Percentiles rank a stretch among this genome's conserved stretches.
Conservation (phyloP, 2,113 vertebrate species). For the Trogon melanurus region DNA sequence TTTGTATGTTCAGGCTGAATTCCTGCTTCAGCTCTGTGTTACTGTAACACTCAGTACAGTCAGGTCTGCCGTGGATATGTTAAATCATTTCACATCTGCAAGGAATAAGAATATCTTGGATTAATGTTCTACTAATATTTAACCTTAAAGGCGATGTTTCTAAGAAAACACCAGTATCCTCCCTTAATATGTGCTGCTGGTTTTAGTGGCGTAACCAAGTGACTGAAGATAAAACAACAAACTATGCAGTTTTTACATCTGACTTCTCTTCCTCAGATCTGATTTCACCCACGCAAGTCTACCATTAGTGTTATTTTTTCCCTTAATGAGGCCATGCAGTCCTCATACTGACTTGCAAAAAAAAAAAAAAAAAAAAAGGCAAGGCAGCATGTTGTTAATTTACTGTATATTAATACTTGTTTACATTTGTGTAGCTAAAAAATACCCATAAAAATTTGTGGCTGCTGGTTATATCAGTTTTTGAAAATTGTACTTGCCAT, state of each 20-base stretch:
- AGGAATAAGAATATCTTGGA: background rate
- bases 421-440: background rate
- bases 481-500: background rate
- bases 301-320: background rate
- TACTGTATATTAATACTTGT: background rate
- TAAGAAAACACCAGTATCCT: background rate
- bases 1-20: background rate
- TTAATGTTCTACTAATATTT: slow-evolving; percentile 18
- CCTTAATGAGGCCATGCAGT: background rate
- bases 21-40: background rate
- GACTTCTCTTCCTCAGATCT: background rate
- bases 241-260: background rate
- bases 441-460: background rate
- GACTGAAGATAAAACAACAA: slow-evolving; percentile 21
- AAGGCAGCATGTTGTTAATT: background rate
- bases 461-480: background rate
- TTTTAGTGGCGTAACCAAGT: slow-evolving; percentile 7
- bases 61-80: background rate
- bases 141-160: background rate
- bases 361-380: too few species aligned
- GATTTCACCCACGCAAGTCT: background rate
- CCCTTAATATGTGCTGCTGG: background rate
- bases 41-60: background rate
- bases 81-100: background rate
- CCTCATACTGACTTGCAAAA: background rate